phyloP scores from a whole-genome alignment of 1,140 invertebrate genomes.

The Bombus affinis region DNA sequence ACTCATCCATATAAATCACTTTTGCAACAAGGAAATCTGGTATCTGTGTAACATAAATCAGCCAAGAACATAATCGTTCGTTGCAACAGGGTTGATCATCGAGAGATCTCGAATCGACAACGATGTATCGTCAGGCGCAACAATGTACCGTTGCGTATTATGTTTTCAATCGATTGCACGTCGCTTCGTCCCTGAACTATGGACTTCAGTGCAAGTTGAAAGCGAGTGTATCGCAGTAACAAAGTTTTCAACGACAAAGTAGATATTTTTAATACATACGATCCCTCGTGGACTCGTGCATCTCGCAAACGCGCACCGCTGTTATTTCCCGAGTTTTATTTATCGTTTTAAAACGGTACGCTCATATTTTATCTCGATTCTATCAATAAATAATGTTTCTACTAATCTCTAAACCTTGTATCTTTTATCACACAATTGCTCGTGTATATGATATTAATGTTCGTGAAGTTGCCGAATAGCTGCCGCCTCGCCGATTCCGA shows the following conservation, averaged over 20 bases:
- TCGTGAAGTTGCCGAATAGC: no score
- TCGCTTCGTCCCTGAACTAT: conserved; percentile 24
- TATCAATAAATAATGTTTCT: background rate
- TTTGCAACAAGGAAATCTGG: background rate
- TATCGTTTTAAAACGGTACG: no score
- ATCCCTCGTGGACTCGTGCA: background rate
- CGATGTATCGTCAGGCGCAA: background rate
- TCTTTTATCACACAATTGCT: no score
- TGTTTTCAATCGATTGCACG: conserved; percentile 8
- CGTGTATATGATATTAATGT: no score
- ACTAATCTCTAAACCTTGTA: background rate
- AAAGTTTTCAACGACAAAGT: conserved; percentile 1
- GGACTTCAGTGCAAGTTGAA: conserved; percentile 19
- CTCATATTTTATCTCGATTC: background rate
- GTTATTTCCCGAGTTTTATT: background rate
- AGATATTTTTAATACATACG: conserved; percentile 11
- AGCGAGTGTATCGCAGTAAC: background rate
- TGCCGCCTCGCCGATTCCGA: no score
- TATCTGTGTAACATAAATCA: background rate
- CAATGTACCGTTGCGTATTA: background rate
- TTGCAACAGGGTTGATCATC: background rate
- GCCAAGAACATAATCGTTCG: background rate
- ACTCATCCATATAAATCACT: background rate
- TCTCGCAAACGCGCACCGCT: background rate
- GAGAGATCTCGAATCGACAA: background rate